phyloP scores from a whole-genome alignment of 2,113 vertebrate genomes.

The Talpa occidentalis region DNA sequence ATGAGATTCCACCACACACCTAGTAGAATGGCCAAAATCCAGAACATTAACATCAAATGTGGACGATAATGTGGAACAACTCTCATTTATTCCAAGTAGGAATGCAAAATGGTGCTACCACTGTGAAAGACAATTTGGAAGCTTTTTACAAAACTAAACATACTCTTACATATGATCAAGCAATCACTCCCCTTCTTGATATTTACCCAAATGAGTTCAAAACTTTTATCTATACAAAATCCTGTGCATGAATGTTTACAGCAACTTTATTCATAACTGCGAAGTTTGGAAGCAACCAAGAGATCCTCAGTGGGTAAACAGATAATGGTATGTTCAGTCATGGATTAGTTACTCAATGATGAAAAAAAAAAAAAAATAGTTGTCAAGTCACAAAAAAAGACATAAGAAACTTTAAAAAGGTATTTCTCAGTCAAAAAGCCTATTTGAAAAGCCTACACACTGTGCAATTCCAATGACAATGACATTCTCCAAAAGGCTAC shows the following conservation, averaged over 20 bases:
- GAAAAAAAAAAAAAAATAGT: not conserved
- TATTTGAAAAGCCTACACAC: not conserved
- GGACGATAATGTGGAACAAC: not conserved
- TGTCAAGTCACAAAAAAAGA: not conserved
- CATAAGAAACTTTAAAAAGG: not conserved
- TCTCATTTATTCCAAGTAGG: not conserved
- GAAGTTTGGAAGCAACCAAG: not conserved
- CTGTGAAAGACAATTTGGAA: not conserved
- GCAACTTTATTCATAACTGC: no score
- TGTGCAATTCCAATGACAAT: not conserved
- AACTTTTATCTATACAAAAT: no score
- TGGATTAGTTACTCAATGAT: not conserved
- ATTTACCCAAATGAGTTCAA: no score
- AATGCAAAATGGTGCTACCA: not conserved
- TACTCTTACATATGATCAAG: no score
- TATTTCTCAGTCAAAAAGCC: not conserved
- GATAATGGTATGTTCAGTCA: not conserved
- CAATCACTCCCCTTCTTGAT: no score
- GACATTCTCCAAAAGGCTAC: not conserved
- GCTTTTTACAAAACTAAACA: slow-evolving; percentile 12
- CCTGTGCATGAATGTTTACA: no score
- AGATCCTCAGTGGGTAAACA: not conserved
- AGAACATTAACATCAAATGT: not conserved
- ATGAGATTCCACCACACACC: not conserved
- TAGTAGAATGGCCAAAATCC: not conserved